These are phyloP conservation scores for Trachelus troglodyta DNA, from an alignment of 2,888 invertebrate genomes.

Conservation along the genomic window DNA sequence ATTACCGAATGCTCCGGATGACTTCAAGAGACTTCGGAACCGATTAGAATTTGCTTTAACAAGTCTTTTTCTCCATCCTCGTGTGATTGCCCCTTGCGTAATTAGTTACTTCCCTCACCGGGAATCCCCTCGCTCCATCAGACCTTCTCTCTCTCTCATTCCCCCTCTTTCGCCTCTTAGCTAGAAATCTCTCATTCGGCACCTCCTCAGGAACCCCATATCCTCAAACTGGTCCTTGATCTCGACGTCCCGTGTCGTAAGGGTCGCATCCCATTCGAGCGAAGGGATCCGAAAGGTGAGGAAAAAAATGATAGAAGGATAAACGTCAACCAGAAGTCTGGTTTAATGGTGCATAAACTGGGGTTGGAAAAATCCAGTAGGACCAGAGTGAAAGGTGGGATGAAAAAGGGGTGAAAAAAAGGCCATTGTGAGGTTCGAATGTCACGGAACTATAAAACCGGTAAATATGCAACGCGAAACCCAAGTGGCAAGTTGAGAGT, in stretches of 20 bases:
- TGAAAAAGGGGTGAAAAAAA: not conserved
- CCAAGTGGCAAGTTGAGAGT: not conserved
- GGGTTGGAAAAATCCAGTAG: conserved; percentile 16
- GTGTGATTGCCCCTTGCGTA: not conserved
- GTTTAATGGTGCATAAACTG: conserved; percentile 64
- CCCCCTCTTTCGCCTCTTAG: not conserved
- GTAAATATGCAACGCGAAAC: not conserved
- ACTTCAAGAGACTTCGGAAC: conserved; percentile 32
- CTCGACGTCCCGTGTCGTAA: not conserved
- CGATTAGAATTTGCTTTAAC: conserved; percentile 30
- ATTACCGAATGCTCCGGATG: conserved; percentile 32
- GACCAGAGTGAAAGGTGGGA: not conserved
- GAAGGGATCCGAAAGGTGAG: not conserved
- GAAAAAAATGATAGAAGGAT: conserved; percentile 49
- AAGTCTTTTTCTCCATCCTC: conserved; percentile 17
- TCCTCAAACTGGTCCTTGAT: not conserved
- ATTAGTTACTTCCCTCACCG: not conserved
- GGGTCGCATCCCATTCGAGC: not conserved
- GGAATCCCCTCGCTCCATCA: not conserved
- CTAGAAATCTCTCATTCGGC: not conserved
- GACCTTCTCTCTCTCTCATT: not conserved
- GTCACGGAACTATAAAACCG: not conserved
- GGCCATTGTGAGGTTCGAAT: not conserved
- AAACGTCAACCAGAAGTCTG: conserved; percentile 55
- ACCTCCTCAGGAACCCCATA: not conserved